These are phyloP conservation scores for Andinoacara biseriatus DNA, from an alignment of 2,113 vertebrate genomes.

Conservation along the genomic window DNA sequence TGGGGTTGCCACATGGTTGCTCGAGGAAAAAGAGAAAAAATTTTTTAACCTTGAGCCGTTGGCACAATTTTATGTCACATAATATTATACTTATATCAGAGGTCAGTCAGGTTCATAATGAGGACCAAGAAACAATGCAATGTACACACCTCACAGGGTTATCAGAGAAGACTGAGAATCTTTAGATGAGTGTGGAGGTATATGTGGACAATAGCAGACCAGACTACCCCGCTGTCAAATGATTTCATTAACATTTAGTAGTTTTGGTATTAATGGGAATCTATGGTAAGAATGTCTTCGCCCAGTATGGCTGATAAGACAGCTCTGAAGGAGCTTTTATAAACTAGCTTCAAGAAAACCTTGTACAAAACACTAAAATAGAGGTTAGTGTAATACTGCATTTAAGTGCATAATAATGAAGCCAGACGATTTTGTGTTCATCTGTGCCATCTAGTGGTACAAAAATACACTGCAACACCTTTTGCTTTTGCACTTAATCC, in stretches of 20 bases:
- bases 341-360: not conserved
- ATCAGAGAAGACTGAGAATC: not conserved
- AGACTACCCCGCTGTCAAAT: not conserved
- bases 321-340: not conserved
- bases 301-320: not conserved
- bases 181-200: not conserved
- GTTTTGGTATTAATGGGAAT: not conserved
- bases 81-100: not conserved
- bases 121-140: not conserved
- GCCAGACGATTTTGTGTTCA: not conserved
- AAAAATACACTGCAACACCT: constrained; percentile 3
- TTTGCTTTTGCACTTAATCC: not conserved
- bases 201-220: not conserved
- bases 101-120: constrained; percentile 30
- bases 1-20: not conserved
- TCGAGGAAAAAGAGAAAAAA: constrained; percentile 34
- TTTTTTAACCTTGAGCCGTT: constrained; percentile 24
- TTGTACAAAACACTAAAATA: not conserved
- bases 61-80: constrained; percentile 8
- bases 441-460: constrained; percentile 41
- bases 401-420: not conserved
- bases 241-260: not conserved
- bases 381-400: not conserved
- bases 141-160: not conserved
- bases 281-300: not conserved